Conservation (phyloP, 2,113 vertebrate genomes). For the Aegithalos caudatus region DNA sequence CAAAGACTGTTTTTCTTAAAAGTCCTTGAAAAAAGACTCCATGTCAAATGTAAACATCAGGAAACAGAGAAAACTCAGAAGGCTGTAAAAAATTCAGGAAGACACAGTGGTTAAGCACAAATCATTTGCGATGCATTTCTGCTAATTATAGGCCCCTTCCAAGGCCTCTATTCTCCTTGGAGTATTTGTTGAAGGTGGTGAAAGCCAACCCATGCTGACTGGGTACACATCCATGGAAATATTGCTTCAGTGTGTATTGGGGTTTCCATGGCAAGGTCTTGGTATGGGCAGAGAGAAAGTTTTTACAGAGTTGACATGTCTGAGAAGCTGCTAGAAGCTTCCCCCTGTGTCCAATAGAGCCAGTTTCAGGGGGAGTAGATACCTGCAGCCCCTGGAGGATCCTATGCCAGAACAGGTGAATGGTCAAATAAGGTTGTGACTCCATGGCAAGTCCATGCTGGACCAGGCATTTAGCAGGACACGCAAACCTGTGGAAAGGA, state of each 20-base stretch:
- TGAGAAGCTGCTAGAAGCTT: neutral
- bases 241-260: neutral
- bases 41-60: too few relatives aligned
- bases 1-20: too few relatives aligned
- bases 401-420: neutral
- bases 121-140: neutral
- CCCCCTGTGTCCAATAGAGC: neutral
- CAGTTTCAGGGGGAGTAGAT: neutral
- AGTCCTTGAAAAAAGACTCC: too few relatives aligned
- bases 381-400: neutral
- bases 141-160: neutral
- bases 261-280: neutral
- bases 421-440: neutral
- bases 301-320: neutral
- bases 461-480: neutral
- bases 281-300: neutral
- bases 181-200: neutral
- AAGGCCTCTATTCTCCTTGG: neutral
- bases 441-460: neutral
- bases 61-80: too few relatives aligned
- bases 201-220: neutral
- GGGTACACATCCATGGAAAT: neutral
- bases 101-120: neutral
- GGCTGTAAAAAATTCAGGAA: too few relatives aligned
- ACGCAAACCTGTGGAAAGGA: neutral